phyloP scores from a whole-genome alignment of 2,888 invertebrate genomes.

The Lepeophtheirus nordmannii region DNA sequence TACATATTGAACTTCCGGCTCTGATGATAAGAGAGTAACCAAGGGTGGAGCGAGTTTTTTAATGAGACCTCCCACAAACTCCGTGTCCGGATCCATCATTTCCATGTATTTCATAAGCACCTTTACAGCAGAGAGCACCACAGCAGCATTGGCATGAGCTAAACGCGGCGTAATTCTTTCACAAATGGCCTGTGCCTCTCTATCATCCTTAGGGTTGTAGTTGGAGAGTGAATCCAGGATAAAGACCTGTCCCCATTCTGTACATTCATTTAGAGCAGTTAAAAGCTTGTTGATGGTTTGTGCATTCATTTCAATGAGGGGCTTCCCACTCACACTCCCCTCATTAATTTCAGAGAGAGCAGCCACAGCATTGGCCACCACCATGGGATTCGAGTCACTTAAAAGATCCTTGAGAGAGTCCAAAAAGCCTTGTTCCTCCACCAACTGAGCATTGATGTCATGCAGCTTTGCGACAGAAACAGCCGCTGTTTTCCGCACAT shows the following conservation, averaged over 20 bases:
- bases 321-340: conserved; percentile 82
- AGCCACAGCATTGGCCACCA: conserved; percentile 95
- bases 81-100: conserved; percentile 79
- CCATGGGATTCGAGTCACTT: conserved; percentile 99
- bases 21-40: conserved; percentile 88
- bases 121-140: conserved; percentile 94
- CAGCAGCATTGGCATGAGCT: conserved; percentile 97
- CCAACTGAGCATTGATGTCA: conserved; percentile 65
- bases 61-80: conserved; percentile 79
- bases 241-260: conserved; percentile 98
- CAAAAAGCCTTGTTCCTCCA: conserved; percentile 80
- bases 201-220: conserved; percentile 87
- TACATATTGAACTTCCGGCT: conserved; percentile 96
- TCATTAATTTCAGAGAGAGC: conserved; percentile 97
- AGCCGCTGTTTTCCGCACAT: conserved; percentile 95
- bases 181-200: conserved; percentile 95
- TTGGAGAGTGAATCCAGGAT: conserved; percentile 93
- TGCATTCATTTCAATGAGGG: conserved; percentile 88
- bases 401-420: conserved; percentile 89
- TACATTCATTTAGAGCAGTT: conserved; percentile 96
- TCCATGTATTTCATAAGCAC: conserved; percentile 96
- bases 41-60: conserved; percentile 97
- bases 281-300: conserved; percentile 93
- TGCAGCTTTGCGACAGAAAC: conserved; percentile 98
- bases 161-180: conserved; percentile 90